phyloP scores from a whole-genome alignment of 2,888 invertebrate genomes.

The Monochamus alternatus region DNA sequence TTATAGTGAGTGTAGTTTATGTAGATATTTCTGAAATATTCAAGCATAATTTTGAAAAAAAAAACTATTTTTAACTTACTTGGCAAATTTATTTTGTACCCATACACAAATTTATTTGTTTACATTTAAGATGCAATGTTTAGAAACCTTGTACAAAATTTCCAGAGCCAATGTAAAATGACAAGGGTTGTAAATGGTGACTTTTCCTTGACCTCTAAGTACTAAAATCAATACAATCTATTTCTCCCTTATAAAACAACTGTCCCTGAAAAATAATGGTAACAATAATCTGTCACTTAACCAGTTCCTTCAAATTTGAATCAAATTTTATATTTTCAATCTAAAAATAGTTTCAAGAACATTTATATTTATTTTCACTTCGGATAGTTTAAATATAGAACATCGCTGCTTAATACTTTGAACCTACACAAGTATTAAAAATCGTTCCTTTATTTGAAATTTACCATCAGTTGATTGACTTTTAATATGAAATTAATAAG shows the following conservation, averaged over 20 bases:
- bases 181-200: conserved; percentile 1
- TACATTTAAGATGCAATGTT: conserved; percentile 3
- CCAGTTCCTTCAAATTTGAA: conserved; percentile 26
- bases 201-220: conserved; percentile 24
- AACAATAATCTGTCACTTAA: conserved; percentile 8
- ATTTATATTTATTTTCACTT: conserved; percentile 27
- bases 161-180: background rate
- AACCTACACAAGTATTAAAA: conserved; percentile 22
- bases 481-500: conserved; percentile 69
- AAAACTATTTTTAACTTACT: too few relatives aligned
- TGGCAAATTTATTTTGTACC: too few relatives aligned
- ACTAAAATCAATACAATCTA: conserved; percentile 44
- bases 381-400: conserved; percentile 33
- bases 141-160: background rate
- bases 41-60: too few relatives aligned
- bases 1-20: too few relatives aligned
- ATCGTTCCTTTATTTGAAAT: background rate
- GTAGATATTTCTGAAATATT: too few relatives aligned
- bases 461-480: background rate
- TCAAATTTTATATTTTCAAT: conserved; percentile 30
- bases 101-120: background rate
- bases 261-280: conserved; percentile 7
- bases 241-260: conserved; percentile 24
- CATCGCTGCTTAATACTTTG: conserved; percentile 2
- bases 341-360: conserved; percentile 41